Conservation (phyloP, 2,888 invertebrate genomes). For the Drosophila helvetica region DNA sequence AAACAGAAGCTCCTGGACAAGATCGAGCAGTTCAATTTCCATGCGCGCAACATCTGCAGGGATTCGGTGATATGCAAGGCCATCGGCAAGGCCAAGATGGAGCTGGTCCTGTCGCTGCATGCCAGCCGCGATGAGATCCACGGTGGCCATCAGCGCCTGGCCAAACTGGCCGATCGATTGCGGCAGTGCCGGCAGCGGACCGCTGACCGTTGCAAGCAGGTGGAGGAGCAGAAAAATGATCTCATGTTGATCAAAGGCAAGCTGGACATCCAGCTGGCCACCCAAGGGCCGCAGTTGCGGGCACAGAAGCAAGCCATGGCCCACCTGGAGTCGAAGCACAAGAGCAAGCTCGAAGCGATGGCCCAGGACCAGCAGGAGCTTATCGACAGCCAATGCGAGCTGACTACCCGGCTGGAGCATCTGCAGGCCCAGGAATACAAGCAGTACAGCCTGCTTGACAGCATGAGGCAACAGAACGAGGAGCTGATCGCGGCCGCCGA, state of each 20-base stretch:
- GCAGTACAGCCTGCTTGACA: constrained; percentile 1
- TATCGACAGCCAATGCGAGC: constrained; percentile 22
- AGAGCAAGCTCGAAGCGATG: constrained; percentile 24
- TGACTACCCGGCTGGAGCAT: constrained; percentile 25
- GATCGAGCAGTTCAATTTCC: constrained; percentile 66
- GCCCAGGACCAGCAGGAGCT: constrained; percentile 39
- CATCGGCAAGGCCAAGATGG: constrained; percentile 43
- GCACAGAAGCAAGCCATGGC: constrained; percentile 29
- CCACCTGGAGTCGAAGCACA: constrained; percentile 34
- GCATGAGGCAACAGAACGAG: constrained; percentile 43
- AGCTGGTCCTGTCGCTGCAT: constrained; percentile 60
- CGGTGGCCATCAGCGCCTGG: constrained; percentile 27
- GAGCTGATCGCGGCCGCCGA: constrained; percentile 56
- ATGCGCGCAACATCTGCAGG: constrained; percentile 60
- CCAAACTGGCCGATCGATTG: constrained; percentile 28
- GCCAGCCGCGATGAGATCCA: constrained; percentile 31
- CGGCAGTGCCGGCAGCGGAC: constrained; percentile 13
- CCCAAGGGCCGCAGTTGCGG: constrained; percentile 30
- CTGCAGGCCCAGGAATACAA: constrained; percentile 18
- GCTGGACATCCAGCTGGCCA: constrained; percentile 17
- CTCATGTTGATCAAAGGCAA: constrained; percentile 9
- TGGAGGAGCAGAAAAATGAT: constrained; percentile 33
- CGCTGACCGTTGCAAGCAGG: constrained; percentile 35
- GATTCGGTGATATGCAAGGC: constrained; percentile 28
- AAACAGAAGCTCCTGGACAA: constrained; percentile 73